These are phyloP conservation scores for Ia io DNA, from an alignment of 2,113 vertebrate species.

Conservation along the genomic window DNA sequence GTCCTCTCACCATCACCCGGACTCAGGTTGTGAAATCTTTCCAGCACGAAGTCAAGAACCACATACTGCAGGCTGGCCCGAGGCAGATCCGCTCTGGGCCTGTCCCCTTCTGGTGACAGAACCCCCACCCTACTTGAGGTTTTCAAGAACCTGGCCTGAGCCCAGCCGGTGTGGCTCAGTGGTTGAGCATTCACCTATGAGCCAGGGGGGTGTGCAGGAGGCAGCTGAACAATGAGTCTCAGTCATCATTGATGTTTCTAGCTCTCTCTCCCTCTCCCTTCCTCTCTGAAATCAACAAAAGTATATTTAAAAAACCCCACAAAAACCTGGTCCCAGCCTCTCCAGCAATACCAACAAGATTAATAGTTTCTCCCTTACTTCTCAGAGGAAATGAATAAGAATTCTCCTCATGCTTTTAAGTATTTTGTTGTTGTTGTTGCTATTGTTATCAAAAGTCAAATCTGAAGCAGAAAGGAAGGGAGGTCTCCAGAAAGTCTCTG, in stretches of 20 bases:
- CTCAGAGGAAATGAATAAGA: slow-evolving; percentile 57
- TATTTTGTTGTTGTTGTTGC: slow-evolving; percentile 9
- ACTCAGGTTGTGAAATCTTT: neutral
- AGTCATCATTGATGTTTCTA: no score
- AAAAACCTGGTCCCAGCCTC: neutral
- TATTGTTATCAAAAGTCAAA: slow-evolving; percentile 57
- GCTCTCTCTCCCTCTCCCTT: no score
- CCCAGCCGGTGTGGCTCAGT: no score
- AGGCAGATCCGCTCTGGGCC: neutral
- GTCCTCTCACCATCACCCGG: neutral
- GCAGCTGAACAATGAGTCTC: no score
- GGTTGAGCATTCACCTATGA: no score
- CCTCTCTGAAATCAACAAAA: no score
- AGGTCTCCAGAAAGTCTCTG: slow-evolving; percentile 38
- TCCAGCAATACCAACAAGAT: neutral
- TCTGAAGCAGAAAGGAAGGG: slow-evolving; percentile 57
- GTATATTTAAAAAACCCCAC: no score
- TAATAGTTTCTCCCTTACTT: neutral
- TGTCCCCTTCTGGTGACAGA: neutral
- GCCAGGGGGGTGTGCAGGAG: no score
- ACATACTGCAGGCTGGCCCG: neutral
- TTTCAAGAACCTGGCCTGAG: neutral
- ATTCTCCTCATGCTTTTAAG: slow-evolving; percentile 51
- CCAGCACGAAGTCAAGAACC: neutral
- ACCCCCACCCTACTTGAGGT: neutral